These are phyloP conservation scores for Pluvianellus socialis DNA, from an alignment of 2,113 vertebrate genomes.

Conservation along the genomic window DNA sequence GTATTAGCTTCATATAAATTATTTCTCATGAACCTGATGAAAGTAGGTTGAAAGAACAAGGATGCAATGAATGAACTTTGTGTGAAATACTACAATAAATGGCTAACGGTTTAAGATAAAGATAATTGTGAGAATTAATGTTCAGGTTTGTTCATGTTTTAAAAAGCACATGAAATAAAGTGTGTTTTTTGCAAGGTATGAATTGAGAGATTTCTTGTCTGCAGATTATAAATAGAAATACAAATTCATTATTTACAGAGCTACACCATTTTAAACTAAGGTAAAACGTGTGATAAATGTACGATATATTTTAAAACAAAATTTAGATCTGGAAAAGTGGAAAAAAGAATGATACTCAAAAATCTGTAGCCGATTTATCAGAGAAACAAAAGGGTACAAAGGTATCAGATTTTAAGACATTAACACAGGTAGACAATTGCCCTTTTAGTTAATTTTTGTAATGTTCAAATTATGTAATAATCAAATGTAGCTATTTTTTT, in stretches of 20 bases:
- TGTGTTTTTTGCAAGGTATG: neutral
- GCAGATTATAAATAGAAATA: neutral
- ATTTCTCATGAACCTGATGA: constrained; percentile 81
- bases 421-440: neutral
- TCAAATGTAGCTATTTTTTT: neutral
- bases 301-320: neutral
- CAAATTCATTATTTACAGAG: neutral
- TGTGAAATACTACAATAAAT: constrained; percentile 67
- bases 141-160: neutral
- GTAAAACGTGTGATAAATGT: neutral
- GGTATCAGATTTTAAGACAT: neutral
- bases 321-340: neutral
- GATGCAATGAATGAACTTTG: constrained; percentile 26
- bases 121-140: neutral
- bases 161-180: neutral
- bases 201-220: neutral
- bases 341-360: neutral
- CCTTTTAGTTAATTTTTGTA: neutral
- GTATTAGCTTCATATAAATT: constrained; percentile 88
- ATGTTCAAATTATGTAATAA: neutral
- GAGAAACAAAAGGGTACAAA: neutral
- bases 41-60: constrained; percentile 67
- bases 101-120: constrained; percentile 22
- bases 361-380: neutral
- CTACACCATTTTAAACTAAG: neutral